A percentile compares a stretch with the other conserved stretches of the same genome.
These are phyloP conservation scores for Masnerella sp. DNA, from an alignment of 2,888 invertebrate species.

Conservation along the genomic window DNA sequence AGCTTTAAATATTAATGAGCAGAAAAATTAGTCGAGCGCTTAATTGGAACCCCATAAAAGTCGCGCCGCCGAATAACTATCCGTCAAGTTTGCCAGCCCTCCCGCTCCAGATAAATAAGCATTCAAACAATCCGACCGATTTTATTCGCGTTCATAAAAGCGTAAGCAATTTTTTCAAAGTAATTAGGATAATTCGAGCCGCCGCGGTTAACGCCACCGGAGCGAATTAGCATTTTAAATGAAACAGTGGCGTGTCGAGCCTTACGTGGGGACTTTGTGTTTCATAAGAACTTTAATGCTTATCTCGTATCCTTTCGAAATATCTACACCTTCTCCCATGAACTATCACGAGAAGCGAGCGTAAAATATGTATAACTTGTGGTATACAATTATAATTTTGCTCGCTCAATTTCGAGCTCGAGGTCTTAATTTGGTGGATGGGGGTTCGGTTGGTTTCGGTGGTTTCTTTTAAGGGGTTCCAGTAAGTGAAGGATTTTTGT, in stretches of 20 bases:
- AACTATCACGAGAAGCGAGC: constrained; percentile 61
- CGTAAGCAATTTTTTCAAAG: constrained; percentile 70
- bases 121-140: constrained; percentile 22
- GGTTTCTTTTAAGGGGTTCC: too few relatives aligned
- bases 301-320: constrained; percentile 68
- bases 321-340: constrained; percentile 62
- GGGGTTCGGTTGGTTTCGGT: too few relatives aligned
- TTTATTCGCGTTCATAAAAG: constrained; percentile 58
- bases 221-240: constrained; percentile 78
- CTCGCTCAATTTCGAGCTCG: constrained; percentile 17
- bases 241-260: constrained; percentile 76
- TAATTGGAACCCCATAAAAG: too few relatives aligned
- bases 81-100: too few relatives aligned
- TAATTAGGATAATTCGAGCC: constrained; percentile 77
- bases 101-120: constrained; percentile 22
- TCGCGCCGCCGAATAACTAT: too few relatives aligned
- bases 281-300: constrained; percentile 75
- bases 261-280: constrained; percentile 71
- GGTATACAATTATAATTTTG: constrained; percentile 42
- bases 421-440: too few relatives aligned
- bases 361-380: constrained; percentile 56
- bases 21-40: too few relatives aligned
- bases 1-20: too few relatives aligned
- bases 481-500: too few relatives aligned
- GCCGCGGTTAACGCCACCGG: constrained; percentile 74